phyloP scores from a whole-genome alignment of 2,113 vertebrate genomes.

The Sclerurus mexicanus region DNA sequence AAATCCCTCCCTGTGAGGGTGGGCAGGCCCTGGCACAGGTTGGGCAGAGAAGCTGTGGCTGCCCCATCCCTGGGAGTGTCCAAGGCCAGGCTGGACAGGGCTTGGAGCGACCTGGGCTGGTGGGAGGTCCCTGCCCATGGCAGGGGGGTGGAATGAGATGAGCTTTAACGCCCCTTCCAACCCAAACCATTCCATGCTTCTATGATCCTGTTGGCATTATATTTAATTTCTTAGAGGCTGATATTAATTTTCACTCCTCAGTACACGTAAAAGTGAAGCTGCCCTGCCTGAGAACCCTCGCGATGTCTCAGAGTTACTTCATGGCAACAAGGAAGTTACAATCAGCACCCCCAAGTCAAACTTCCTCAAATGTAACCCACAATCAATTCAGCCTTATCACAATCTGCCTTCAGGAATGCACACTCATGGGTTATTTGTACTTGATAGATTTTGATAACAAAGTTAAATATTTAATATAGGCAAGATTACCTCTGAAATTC shows the following conservation, averaged over 20 bases:
- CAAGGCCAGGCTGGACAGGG: rapidly evolving
- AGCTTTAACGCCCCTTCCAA: neutral
- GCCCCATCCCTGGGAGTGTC: neutral
- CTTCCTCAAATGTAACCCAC: constrained; percentile 6
- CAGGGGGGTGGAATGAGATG: neutral
- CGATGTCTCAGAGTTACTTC: neutral
- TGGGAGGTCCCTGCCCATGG: neutral
- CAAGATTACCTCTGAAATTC: neutral
- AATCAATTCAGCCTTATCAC: neutral
- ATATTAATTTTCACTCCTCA: neutral
- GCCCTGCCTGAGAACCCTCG: rapidly evolving
- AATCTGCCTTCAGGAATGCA: neutral
- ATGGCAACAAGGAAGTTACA: constrained; percentile 6
- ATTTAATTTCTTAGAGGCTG: neutral
- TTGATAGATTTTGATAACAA: neutral
- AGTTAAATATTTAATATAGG: constrained; percentile 46
- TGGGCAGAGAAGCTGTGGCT: neutral
- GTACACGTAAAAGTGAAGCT: neutral
- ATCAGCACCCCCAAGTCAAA: neutral
- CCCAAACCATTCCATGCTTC: neutral
- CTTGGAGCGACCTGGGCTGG: rapidly evolving
- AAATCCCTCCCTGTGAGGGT: neutral
- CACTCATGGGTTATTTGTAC: neutral
- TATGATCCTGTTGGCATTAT: neutral
- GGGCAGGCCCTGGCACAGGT: rapidly evolving